Evolutionary conservation across 2,888 invertebrate genomes (phyloP), one percentile per base, ranked within the genome.

Genomic region (Acleris laterana): DNA sequence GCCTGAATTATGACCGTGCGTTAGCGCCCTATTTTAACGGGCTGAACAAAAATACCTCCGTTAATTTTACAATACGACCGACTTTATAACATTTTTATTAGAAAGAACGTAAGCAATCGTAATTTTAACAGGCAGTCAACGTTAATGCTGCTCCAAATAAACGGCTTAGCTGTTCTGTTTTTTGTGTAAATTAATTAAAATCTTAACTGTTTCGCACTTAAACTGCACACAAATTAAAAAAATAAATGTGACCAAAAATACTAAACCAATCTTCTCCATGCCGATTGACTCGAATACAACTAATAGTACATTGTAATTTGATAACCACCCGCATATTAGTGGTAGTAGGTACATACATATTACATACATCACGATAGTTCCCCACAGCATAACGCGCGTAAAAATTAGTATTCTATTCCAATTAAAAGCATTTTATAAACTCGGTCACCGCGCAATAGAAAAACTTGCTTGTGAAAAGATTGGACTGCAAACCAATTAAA

Each of bases 41-140:
- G 32, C 50, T 42, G 49, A 51, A 61, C 65, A 61, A 46, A 62
- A 61, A 32, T 51, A 38, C 53, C 22, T 38, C 28, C 55, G 60
- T 60, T 50, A 55, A 65, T 65, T 42, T 60, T 60, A 49, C 55
- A 49, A 58, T 56, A 46, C 48, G 48, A 13, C 60, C 17, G 28
- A 32, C 49, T 61, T 61, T 56, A 56, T 22, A 56, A 25, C 61
- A 48, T 44, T 60, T 59, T 64, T 63, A 63, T 63, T 63, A 17
- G 57, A 6, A 17, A 42, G 44, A 7, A 64, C 22, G 22, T 48
- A 32, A 48, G 22, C 32, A 57, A 42, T 46, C 44, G 46, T 58
- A 46, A 63, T 58, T 25, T 32, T 20, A n/a, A 32, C 53, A 42
- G 9, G 44, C 22, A n/a, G 11, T 44, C n/a, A 22, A 44, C 6